Conservation (phyloP, 2,888 invertebrate species). For the Sarcophaga caerulescens region DNA sequence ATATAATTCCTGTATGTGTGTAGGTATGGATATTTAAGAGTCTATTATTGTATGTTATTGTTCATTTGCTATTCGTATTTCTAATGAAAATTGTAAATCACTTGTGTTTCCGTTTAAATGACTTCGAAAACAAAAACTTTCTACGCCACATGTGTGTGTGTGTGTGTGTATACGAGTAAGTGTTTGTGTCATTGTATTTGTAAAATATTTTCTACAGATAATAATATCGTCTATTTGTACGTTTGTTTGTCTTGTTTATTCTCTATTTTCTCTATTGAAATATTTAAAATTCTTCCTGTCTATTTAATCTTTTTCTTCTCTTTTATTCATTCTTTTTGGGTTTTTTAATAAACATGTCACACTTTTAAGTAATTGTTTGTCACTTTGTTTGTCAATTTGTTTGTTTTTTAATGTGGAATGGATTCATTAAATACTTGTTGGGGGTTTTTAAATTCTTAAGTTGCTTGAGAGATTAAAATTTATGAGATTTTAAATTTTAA, state of each 20-base stretch:
- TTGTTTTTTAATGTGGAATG: background rate
- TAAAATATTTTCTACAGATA: too few relatives aligned
- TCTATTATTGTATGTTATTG: slow-evolving; percentile 50
- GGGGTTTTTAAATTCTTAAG: background rate
- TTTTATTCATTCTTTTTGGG: slow-evolving; percentile 11
- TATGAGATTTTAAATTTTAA: background rate
- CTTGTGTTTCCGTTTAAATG: slow-evolving; percentile 61
- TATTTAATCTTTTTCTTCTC: background rate
- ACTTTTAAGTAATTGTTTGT: slow-evolving; percentile 61
- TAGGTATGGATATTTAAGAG: slow-evolving; percentile 26
- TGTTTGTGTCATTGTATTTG: background rate
- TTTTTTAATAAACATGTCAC: slow-evolving; percentile 64
- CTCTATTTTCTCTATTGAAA: slow-evolving; percentile 46
- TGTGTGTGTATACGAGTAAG: background rate
- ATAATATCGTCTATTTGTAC: too few relatives aligned
- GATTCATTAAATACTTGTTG: background rate
- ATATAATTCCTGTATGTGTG: background rate
- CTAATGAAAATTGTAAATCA: slow-evolving; percentile 66
- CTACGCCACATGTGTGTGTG: background rate
- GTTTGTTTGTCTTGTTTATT: too few relatives aligned
- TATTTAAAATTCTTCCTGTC: slow-evolving; percentile 33
- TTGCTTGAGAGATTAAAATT: background rate
- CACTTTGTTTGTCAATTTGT: slow-evolving; percentile 4
- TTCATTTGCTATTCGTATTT: slow-evolving; percentile 40
- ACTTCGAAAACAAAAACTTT: slow-evolving; percentile 52